Evolutionary conservation across 2,888 invertebrate genomes (phyloP), one percentile per base, ranked within the genome.

Genomic region (Yponomeuta malinellus): DNA sequence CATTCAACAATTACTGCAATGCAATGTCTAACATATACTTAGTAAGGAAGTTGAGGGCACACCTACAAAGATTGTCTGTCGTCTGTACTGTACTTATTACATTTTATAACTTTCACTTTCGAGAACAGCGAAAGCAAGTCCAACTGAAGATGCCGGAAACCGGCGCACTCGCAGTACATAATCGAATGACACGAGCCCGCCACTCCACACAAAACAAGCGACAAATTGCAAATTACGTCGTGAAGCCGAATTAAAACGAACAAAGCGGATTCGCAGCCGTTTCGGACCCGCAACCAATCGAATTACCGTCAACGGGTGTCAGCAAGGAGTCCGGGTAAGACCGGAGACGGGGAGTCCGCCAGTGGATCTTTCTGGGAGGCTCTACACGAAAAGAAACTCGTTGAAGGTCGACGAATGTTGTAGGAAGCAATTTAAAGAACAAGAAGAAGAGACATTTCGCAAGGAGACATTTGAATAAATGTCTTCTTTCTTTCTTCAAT

Each of bases 261-360:
- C 76, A 76, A 78, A 78, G 76, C 76, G 74, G 63, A 71, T 52
- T 76, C 77, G 78, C 76, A 80, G 52, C 4, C 52, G 84, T 88
- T 89, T 63, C 88, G 89, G 84, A 83, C 85, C 80, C 77, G 78
- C 79, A 82, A 81, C 79, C 81, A 89, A 90, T 91, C 86, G 83
- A 87, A 87, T 91, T 91, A 89, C 81, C 82, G 82, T 79, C 78
- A 78, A 75, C 78, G 78, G 80, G 83, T 82, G 88, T 84, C 87
- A 86, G 82, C 80, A 79, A 84, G 85, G 52, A 59, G 52, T 2
- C 8, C 52, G 15, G 52, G 15, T 12, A 59, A 59, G 52, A 59
- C 52, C 1, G 52, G 52, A 15, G 12, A 12, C 15, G 1, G 43
- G 8, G 12, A 59, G 15, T 15, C 52, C 15, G 15, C 15, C 52